Evolutionary conservation across 2,888 invertebrate genomes (phyloP).

Genomic region (Muschampia plurimacula): DNA sequence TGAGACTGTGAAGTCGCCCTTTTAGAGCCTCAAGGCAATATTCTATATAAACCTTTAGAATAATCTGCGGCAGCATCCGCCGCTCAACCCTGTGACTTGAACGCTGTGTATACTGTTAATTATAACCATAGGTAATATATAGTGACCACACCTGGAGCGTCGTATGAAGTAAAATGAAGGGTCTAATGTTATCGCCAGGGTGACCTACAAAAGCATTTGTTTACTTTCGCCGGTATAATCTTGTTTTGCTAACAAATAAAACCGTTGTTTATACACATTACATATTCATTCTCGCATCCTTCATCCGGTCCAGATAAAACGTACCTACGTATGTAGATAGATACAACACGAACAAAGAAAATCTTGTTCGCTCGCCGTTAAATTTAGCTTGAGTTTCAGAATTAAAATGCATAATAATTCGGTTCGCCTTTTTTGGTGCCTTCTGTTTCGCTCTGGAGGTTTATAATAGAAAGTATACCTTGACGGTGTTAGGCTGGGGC

Average conservation of each 20-base stretch:
- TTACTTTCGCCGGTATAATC: conserved; percentile 19
- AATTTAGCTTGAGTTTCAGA: conserved; percentile 16
- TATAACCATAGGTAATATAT: neutral
- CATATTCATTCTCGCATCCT: conserved; percentile 20
- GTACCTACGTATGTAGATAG: neutral
- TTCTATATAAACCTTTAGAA: neutral
- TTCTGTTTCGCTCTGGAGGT: conserved; percentile 41
- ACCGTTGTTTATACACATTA: conserved; percentile 13
- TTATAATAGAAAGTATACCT: conserved; percentile 43
- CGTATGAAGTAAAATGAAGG: conserved; percentile 2
- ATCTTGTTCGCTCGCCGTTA: conserved; percentile 15
- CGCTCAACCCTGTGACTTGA: neutral
- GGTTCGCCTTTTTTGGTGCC: conserved; percentile 26
- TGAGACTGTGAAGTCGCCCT: neutral
- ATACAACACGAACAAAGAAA: conserved; percentile 22
- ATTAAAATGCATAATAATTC: conserved; percentile 31
- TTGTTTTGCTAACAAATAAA: conserved; percentile 21
- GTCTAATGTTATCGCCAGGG: conserved; percentile 15
- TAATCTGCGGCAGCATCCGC: neutral
- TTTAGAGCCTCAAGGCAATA: neutral
- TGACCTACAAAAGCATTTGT: conserved; percentile 17
- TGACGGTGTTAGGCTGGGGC: neutral
- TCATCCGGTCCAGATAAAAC: conserved; percentile 19
- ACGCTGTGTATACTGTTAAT: neutral
- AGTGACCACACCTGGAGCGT: neutral